Evolutionary conservation across 2,888 invertebrate species (phyloP), one percentile per base, ranked within the genome.

Genomic region (Vesta saturnalis): DNA sequence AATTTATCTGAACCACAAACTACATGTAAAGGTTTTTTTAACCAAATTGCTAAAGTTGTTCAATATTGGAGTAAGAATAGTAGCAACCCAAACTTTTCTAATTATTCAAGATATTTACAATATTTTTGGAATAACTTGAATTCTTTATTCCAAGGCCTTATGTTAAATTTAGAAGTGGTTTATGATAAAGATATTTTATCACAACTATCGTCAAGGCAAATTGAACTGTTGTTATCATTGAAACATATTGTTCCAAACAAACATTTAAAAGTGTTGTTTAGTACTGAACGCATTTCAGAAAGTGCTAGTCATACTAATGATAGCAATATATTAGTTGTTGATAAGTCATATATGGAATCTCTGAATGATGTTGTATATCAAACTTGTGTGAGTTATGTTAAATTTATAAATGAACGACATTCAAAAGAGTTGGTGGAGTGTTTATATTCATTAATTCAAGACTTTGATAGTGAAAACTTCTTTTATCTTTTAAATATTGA

Each of bases 51-150:
- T 0, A 82, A 83, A 1, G 75, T 90, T 35, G 76, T 88, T 35
- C 86, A 87, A n/a, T 88, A 87, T 75, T 89, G 88, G 89, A 85
- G 84, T 71, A 85, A 86, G 78, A 86, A 86, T 72, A 76, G 83
- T 2, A 70, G 78, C 4, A 77, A 79, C 1, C 61, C 77, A 0
- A 80, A 82, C 43, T 78, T 76, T 47, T 72, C 76, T 55, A 80
- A 80, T 21, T 85, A 85, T 65, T 68, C 72, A 1, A 66, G 76
- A 57, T 81, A 85, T 39, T 72, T 85, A 1, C 70, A 79, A 14
- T 79, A 77, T 58, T 86, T 87, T 71, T 86, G 86, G 84, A 72
- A 62, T 14, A 80, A 83, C 64, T 64, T 86, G 1, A 77, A 78
- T 19, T 70, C 76, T 4, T 75, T 84, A 10, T 84, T 84, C 43